These are phyloP conservation scores for Megalops cyprinoides DNA, from an alignment of 2,797 vertebrate genomes.

Conservation along the genomic window DNA sequence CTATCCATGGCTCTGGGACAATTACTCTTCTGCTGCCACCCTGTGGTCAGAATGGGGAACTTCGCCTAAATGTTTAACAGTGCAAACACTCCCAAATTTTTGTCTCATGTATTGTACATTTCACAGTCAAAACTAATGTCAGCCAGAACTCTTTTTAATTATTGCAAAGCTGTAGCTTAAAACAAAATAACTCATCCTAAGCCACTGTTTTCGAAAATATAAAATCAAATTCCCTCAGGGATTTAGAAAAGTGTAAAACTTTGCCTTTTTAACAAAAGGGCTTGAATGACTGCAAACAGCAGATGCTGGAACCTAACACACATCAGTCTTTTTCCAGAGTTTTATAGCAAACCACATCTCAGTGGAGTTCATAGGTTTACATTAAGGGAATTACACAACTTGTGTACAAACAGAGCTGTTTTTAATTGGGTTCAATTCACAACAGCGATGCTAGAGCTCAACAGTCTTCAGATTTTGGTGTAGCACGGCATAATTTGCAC, in stretches of 20 bases:
- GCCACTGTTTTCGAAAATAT: not conserved
- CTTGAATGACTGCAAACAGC: not conserved
- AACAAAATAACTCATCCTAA: not conserved
- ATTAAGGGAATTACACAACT: no score
- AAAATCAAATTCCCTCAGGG: not conserved
- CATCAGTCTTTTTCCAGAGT: no score
- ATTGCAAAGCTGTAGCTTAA: constrained; percentile 15
- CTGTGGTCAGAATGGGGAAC: constrained; percentile 21
- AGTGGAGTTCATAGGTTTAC: no score
- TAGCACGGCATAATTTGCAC: no score
- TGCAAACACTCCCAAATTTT: no score
- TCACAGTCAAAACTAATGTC: no score
- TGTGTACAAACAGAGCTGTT: not conserved
- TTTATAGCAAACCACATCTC: not conserved
- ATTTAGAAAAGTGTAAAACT: constrained; percentile 6
- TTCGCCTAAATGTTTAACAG: no score
- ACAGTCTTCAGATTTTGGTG: not conserved
- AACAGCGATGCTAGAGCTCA: not conserved
- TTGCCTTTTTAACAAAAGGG: not conserved
- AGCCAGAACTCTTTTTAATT: no score
- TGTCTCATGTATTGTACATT: no score
- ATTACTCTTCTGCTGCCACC: constrained; percentile 30
- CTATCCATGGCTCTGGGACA: not conserved
- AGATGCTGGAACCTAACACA: not conserved
- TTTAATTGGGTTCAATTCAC: not conserved